Evolutionary conservation across 1,140 invertebrate genomes (phyloP).

Genomic region (Drosophila repletoides): DNA sequence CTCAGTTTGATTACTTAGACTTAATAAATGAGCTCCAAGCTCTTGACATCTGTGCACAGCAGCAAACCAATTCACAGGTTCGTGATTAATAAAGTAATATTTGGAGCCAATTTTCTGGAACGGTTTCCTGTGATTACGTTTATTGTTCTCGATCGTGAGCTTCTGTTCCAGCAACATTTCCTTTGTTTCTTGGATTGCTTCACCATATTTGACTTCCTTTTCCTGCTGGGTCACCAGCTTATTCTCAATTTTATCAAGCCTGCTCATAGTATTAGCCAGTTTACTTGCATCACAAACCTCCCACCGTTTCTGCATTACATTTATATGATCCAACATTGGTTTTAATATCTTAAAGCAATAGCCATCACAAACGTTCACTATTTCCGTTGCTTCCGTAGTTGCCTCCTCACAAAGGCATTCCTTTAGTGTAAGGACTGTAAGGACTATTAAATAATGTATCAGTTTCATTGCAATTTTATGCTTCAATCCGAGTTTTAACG

Average conservation of each 20-base stretch:
- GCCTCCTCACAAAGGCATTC: no score
- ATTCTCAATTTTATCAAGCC: slow-evolving; percentile 2
- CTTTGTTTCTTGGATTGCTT: neutral
- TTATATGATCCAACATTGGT: slow-evolving; percentile 16
- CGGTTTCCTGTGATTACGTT: neutral
- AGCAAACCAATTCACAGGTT: slow-evolving; percentile 13
- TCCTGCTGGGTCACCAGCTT: neutral
- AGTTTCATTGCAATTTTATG: no score
- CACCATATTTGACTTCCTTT: neutral
- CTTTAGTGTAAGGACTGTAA: no score
- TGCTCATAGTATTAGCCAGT: neutral
- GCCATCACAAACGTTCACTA: neutral
- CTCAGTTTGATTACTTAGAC: neutral
- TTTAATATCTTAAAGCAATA: slow-evolving; percentile 15
- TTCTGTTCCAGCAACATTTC: neutral
- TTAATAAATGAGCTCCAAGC: neutral
- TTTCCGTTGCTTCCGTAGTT: no score
- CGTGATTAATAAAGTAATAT: slow-evolving; percentile 3
- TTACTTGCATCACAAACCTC: neutral
- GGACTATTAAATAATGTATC: no score
- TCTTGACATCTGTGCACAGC: slow-evolving; percentile 2
- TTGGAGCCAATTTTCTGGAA: slow-evolving; percentile 17
- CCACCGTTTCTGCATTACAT: neutral
- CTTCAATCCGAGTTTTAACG: neutral
- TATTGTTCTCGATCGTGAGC: neutral